Evolutionary conservation across 2,888 invertebrate genomes (phyloP).

Genomic region (Cetonia aurata): DNA sequence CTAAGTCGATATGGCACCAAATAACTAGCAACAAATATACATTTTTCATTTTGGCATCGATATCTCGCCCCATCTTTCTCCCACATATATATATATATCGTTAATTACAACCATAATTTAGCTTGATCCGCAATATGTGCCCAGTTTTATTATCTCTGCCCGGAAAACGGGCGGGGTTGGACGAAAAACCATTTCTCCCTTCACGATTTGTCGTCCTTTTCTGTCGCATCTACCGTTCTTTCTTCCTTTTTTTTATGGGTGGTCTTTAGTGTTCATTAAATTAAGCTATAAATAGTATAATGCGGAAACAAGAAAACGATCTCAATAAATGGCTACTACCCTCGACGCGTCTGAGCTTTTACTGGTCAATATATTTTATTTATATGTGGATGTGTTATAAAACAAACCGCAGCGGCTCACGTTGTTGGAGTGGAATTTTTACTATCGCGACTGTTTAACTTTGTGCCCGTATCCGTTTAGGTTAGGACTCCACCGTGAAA

Average conservation of each 20-base stretch:
- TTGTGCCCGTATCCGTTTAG: constrained; percentile 27
- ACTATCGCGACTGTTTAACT: constrained; percentile 28
- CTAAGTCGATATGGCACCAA: too few relatives aligned
- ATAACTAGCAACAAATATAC: too few relatives aligned
- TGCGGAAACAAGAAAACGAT: constrained; percentile 40
- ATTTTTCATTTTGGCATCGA: too few relatives aligned
- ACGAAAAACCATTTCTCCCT: too few relatives aligned
- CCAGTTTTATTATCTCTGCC: constrained; percentile 13
- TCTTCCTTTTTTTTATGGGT: constrained; percentile 24
- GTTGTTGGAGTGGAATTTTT: constrained; percentile 17
- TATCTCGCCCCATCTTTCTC: too few relatives aligned
- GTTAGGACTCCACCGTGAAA: too few relatives aligned
- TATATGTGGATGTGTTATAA: constrained; percentile 6
- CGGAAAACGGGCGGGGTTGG: neutral
- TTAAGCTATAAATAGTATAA: constrained; percentile 44
- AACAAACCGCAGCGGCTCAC: too few relatives aligned
- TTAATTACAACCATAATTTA: constrained; percentile 27
- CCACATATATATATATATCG: neutral
- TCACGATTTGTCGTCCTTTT: too few relatives aligned
- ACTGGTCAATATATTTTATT: constrained; percentile 37
- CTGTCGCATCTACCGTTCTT: neutral
- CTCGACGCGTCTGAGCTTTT: constrained; percentile 24
- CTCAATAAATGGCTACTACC: constrained; percentile 38
- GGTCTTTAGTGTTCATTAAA: constrained; percentile 41
- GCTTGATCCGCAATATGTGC: constrained; percentile 33